phyloP scores from a whole-genome alignment of 2,888 invertebrate genomes.

The Aquatica leii region DNA sequence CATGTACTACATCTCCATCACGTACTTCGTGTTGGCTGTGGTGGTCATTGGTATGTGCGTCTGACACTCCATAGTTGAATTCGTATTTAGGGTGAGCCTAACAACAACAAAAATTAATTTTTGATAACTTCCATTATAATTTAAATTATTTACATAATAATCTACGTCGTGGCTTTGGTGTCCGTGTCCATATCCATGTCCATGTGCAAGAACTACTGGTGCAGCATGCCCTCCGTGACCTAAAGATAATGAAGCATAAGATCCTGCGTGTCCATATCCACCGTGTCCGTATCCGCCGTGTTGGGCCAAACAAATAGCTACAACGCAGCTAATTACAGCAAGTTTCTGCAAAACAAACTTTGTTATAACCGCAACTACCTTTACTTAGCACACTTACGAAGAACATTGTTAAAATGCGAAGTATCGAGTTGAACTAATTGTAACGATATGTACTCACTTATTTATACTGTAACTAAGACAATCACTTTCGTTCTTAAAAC shows the following conservation, averaged over 20 bases:
- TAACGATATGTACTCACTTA: background rate
- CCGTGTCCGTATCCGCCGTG: conserved; percentile 6
- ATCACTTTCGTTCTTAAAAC: conserved; percentile 6
- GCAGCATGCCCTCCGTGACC: background rate
- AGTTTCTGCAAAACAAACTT: background rate
- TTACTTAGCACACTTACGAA: background rate
- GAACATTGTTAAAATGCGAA: conserved; percentile 9
- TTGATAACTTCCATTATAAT: too few species aligned
- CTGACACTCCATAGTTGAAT: conserved; percentile 67
- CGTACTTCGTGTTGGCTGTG: conserved; percentile 65
- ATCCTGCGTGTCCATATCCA: background rate
- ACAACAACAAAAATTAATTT: background rate
- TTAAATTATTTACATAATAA: background rate
- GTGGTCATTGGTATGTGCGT: conserved; percentile 66
- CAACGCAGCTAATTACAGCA: background rate
- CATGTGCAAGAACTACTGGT: background rate
- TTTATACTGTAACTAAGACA: conserved; percentile 2
- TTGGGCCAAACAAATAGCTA: conserved; percentile 4
- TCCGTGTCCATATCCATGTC: background rate
- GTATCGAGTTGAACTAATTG: conserved; percentile 8
- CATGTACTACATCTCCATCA: conserved; percentile 66
- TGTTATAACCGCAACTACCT: too few species aligned
- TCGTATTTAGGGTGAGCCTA: conserved; percentile 67
- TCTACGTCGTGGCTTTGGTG: background rate
- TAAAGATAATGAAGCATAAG: background rate